These are phyloP conservation scores for Drosophila paranaensis DNA, from an alignment of 2,888 invertebrate species.

Conservation along the genomic window DNA sequence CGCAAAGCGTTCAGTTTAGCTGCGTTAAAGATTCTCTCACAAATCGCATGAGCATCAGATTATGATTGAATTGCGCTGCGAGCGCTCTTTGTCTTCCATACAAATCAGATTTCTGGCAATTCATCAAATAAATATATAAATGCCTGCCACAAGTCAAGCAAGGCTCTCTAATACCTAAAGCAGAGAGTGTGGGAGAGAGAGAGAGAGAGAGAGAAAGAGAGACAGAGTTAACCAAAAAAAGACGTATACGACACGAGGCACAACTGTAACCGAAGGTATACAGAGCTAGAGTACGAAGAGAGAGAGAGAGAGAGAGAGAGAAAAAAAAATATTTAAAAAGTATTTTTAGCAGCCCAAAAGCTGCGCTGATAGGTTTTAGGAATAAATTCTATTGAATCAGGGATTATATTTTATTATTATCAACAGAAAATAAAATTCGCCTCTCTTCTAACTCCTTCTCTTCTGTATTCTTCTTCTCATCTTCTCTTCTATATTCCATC, in stretches of 20 bases:
- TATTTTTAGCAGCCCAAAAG: background rate
- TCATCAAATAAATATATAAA: background rate
- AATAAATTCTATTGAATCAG: background rate
- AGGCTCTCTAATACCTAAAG: background rate
- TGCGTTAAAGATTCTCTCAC: background rate
- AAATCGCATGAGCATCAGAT: background rate
- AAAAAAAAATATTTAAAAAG: background rate
- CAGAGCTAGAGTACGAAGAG: too few relatives aligned
- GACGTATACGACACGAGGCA: too few relatives aligned
- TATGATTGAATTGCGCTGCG: background rate
- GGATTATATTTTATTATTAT: background rate
- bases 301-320: too few relatives aligned
- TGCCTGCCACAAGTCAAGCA: background rate
- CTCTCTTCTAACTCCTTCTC: too few relatives aligned
- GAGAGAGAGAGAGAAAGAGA: background rate
- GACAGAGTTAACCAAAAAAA: background rate
- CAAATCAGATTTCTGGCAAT: background rate
- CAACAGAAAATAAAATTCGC: background rate
- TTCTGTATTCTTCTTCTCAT: too few relatives aligned
- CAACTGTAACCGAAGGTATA: too few relatives aligned
- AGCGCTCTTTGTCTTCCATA: background rate
- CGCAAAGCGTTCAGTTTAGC: background rate
- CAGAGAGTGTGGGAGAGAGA: background rate
- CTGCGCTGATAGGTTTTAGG: background rate
- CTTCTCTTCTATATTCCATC: too few relatives aligned